Base-by-base conservation (phyloP, 2,113 vertebrate species). In the Myotis brandtii region DNA sequence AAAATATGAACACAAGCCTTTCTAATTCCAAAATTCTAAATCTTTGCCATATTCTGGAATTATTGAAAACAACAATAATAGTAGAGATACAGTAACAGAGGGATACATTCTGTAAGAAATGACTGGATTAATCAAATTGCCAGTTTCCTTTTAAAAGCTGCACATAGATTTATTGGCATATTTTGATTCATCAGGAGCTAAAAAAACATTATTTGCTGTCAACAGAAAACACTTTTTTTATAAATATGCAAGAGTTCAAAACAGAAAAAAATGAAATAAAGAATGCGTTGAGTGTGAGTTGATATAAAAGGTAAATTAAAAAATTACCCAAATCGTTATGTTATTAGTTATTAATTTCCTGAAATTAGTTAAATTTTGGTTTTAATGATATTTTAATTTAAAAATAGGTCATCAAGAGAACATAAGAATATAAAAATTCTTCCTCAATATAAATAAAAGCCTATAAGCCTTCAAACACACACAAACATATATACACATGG, bases 141-240 rank as follows among this genome's bases (percentile, higher is more conserved):
- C 40, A 67, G 46, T 83, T 82, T 96, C 46, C 52, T 91, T 17
- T 67, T 91, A 66, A 84, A 93, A 73, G 34, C n/a, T 92, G 6
- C 18, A 17, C 9, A 56, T 9, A 54, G 16, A 54, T 21, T 32
- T 76, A 80, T 1, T 80, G 18, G 16, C 1, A 50, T 21, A 43
- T 25, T 27, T 84, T 54, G 14, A 64, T 66, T 34, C 6, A 59
- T 81, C 13, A 50, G 30, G 25, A 79, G 8, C 16, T 93, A 8
- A 37, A 89, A 86, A 1, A 70, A 25, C 12, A 72, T 76, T 46
- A 66, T 56, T 54, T 92, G 18, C 21, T 82, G 20, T 25, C 0
- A 40, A 70, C 43, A 59, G 0, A 66, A 87, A 81, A 34, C 1
- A 72, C 54, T 32, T 20, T 43, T 17, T 10, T 23, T 7, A 56